Evolutionary conservation across 2,888 invertebrate genomes (phyloP).

Genomic region (Gandaritis pyraliata): DNA sequence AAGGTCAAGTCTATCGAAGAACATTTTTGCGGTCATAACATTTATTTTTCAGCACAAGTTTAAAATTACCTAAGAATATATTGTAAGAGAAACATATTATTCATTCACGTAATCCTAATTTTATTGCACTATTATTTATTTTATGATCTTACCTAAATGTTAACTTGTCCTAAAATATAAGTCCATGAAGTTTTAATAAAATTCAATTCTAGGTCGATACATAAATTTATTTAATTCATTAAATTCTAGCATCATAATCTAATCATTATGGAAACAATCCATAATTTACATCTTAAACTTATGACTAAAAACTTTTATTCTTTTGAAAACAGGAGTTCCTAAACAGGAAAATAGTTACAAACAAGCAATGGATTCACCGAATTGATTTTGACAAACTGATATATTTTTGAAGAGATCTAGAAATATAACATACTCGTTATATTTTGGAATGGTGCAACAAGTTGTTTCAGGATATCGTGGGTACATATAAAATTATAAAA

Average conservation of each 20-base stretch:
- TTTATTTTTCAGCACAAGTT: too few relatives aligned
- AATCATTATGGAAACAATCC: constrained; percentile 58
- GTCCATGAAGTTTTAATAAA: neutral
- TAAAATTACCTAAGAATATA: too few relatives aligned
- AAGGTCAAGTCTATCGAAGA: too few relatives aligned
- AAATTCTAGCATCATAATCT: constrained; percentile 60
- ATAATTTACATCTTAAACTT: constrained; percentile 59
- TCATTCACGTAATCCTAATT: too few relatives aligned
- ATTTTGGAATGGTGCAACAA: constrained; percentile 41
- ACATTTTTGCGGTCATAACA: too few relatives aligned
- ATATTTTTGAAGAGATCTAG: constrained; percentile 3
- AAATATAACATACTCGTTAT: constrained; percentile 7
- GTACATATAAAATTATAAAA: constrained; percentile 17
- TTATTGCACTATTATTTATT: too few relatives aligned
- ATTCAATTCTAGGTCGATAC: constrained; percentile 40
- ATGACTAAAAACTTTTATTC: constrained; percentile 55
- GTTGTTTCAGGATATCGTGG: too few relatives aligned
- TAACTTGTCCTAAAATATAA: too few relatives aligned
- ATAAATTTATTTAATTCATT: constrained; percentile 64
- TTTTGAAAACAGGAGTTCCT: constrained; percentile 44
- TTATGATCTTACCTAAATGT: too few relatives aligned
- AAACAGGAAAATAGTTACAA: constrained; percentile 45
- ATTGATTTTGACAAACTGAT: constrained; percentile 10
- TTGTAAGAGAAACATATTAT: too few relatives aligned
- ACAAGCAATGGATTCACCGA: constrained; percentile 25